Evolutionary conservation across 2,888 invertebrate species (phyloP), one percentile per base, ranked within the genome.

Genomic region (Andrena fulva): DNA sequence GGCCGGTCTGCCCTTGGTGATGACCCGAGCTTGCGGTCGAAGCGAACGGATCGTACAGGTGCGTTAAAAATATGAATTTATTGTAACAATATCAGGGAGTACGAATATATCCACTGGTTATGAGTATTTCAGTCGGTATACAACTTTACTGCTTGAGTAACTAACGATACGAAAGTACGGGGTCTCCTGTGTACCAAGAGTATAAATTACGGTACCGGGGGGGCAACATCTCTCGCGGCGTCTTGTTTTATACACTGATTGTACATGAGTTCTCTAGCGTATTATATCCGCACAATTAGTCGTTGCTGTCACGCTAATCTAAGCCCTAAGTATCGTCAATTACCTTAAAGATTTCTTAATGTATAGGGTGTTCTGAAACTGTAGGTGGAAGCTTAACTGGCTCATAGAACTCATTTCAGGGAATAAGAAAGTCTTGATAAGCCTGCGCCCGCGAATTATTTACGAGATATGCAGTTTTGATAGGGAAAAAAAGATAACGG

Each of bases 1-100:
- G 95, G 62, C 95, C 96, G 35, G 94, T 96, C 81, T 96, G 96
- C 92, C 96, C 96, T 75, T 96, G 95, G 94, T 95, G 94, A 90
- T 33, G 29, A 62, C 7, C 20, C 3, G 67, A 67, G 50, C n/a
- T 48, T 8, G 2, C 31, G 8, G 2, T 4, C 5, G 2, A 12
- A 62, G 62, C 24, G 68, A 60, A 29, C 29, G 42, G 54, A 54
- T 4, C 20, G 10, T 29, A 8, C 31, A 71, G 3, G 20, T 80
- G 73, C 85, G 64, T 88, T 85, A 80, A 91, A 90, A 91, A 90
- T 90, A 89, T 87, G 80, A 87, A 87, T 91, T 91, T 91, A 89
- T 90, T 91, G 77, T 88, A 87, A 89, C 87, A 89, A 88, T 80
- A 82, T 85, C 83, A 80, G 80, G 77, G 76, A 86, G 71, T 87